A percentile compares a stretch with the other conserved stretches of the same genome.
phyloP scores from a whole-genome alignment of 2,888 invertebrate species.

The Drosophila austrosaltans region DNA sequence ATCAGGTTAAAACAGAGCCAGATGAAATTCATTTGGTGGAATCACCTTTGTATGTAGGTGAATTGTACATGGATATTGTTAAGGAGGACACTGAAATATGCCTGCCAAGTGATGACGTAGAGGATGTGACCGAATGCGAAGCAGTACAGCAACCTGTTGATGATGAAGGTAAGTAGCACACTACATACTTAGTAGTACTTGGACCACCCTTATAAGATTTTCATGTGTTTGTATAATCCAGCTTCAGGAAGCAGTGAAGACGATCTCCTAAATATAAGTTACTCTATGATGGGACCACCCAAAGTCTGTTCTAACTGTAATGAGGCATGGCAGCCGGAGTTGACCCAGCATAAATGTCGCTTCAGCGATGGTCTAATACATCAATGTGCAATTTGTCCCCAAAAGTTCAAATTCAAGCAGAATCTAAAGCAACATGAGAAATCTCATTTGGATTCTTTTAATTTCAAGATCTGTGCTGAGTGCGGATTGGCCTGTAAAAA shows the following conservation, averaged over 20 bases:
- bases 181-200: no score
- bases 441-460: not conserved
- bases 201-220: no score
- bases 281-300: slow-evolving; percentile 10
- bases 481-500: not conserved
- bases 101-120: not conserved
- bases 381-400: slow-evolving; percentile 3
- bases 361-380: not conserved
- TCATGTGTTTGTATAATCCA: no score
- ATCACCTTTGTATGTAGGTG: not conserved
- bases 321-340: slow-evolving; percentile 4
- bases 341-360: not conserved
- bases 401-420: not conserved
- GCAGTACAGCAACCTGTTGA: not conserved
- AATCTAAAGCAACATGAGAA: not conserved
- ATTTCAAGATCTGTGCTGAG: not conserved
- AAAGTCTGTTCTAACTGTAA: slow-evolving; percentile 6
- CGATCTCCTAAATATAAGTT: not conserved
- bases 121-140: not conserved
- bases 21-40: not conserved
- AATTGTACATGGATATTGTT: not conserved
- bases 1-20: slow-evolving; percentile 8
- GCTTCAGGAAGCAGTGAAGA: no score
- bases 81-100: slow-evolving; percentile 2
- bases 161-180: not conserved